Evolutionary conservation across 2,113 vertebrate genomes (phyloP).

Genomic region (Romanogobio albipinnatus): DNA sequence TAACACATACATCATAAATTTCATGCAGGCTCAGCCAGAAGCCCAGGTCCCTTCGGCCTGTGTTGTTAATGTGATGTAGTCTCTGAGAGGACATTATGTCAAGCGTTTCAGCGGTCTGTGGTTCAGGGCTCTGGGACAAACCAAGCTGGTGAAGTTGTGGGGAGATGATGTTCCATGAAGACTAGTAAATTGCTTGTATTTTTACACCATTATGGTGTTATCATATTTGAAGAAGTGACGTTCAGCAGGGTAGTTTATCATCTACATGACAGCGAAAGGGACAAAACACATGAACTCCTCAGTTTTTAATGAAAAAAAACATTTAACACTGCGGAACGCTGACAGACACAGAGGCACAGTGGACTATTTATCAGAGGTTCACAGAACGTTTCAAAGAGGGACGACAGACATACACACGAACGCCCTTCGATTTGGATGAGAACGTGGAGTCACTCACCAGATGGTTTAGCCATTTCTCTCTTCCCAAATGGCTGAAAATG

Average conservation of each 20-base stretch:
- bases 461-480: slow-evolving; percentile 63
- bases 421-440: slow-evolving; percentile 59
- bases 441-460: slow-evolving; percentile 54
- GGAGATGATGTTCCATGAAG: slow-evolving; percentile 18
- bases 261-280: slow-evolving; percentile 40
- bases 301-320: background rate
- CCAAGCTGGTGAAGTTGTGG: slow-evolving; percentile 16
- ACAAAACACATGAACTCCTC: slow-evolving; percentile 25
- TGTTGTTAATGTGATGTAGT: slow-evolving; percentile 73
- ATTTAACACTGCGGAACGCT: background rate
- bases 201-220: slow-evolving; percentile 17
- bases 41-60: slow-evolving; percentile 69
- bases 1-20: slow-evolving; percentile 75
- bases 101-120: slow-evolving; percentile 54
- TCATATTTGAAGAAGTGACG: slow-evolving; percentile 41
- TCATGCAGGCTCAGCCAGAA: slow-evolving; percentile 71
- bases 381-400: slow-evolving; percentile 29
- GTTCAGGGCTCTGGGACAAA: slow-evolving; percentile 26
- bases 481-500: slow-evolving; percentile 65
- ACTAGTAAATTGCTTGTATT: slow-evolving; percentile 23
- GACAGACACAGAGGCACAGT: slow-evolving; percentile 41
- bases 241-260: slow-evolving; percentile 55
- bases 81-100: slow-evolving; percentile 71
- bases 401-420: slow-evolving; percentile 8
- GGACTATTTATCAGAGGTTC: slow-evolving; percentile 16